phyloP scores from a whole-genome alignment of 2,113 vertebrate species.

The Bucco capensis region DNA sequence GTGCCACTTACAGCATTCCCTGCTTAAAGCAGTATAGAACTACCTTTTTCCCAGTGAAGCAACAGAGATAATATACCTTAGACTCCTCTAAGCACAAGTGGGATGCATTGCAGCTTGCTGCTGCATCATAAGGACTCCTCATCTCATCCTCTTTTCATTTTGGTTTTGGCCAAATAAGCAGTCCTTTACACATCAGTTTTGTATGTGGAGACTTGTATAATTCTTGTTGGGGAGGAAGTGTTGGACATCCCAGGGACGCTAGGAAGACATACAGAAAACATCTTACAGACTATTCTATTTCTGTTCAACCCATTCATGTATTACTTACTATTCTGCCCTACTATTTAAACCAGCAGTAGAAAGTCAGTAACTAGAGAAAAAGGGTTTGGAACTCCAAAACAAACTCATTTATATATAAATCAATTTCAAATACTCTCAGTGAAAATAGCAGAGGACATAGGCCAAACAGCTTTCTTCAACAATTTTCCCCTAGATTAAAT shows the following conservation, averaged over 20 bases:
- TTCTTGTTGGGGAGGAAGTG: background rate
- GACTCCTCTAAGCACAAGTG: background rate
- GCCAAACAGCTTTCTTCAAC: constrained; percentile 46
- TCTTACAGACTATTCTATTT: background rate
- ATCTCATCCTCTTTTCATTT: background rate
- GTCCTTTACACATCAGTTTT: background rate
- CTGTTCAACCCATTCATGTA: background rate
- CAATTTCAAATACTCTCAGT: background rate
- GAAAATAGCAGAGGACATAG: constrained; percentile 14
- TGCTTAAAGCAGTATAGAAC: fast-evolving
- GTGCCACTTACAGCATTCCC: background rate
- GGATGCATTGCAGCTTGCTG: background rate
- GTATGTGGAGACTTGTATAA: background rate
- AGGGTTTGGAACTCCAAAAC: background rate
- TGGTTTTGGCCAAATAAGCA: background rate
- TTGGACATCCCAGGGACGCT: background rate
- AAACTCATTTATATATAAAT: constrained; percentile 12
- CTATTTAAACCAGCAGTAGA: background rate
- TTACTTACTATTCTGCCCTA: background rate
- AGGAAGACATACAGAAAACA: background rate
- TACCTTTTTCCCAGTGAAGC: background rate
- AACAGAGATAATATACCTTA: background rate
- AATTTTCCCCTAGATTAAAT: background rate
- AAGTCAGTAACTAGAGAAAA: background rate
- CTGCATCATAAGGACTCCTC: background rate